phyloP scores from a whole-genome alignment of 2,888 invertebrate genomes.

The Scotopteryx bipunctaria region DNA sequence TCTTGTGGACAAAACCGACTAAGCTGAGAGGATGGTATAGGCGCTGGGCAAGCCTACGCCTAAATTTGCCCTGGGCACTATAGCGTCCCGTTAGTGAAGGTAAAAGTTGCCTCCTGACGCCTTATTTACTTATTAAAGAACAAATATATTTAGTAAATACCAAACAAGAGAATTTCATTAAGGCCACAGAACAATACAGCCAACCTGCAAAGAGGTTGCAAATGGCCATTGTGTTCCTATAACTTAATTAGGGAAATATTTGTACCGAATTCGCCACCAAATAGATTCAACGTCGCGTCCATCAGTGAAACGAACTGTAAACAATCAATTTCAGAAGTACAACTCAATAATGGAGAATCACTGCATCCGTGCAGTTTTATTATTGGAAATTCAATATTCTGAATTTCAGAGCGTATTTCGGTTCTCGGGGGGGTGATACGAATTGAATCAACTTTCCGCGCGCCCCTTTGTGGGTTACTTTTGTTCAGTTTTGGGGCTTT shows the following conservation, averaged over 20 bases:
- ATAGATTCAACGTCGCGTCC: constrained; percentile 40
- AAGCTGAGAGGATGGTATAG: too few relatives aligned
- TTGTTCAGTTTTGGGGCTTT: constrained; percentile 14
- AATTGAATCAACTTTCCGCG: constrained; percentile 65
- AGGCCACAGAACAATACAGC: too few relatives aligned
- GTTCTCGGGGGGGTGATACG: constrained; percentile 60
- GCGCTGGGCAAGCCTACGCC: too few relatives aligned
- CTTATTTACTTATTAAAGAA: too few relatives aligned
- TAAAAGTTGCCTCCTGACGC: too few relatives aligned
- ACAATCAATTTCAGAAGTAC: constrained; percentile 48
- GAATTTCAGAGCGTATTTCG: constrained; percentile 64
- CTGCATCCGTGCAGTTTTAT: constrained; percentile 76
- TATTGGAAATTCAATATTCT: constrained; percentile 62
- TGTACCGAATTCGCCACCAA: constrained; percentile 1
- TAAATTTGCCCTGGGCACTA: too few relatives aligned
- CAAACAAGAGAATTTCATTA: too few relatives aligned
- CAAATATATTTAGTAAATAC: too few relatives aligned
- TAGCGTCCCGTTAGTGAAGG: too few relatives aligned
- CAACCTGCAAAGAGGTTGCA: constrained; percentile 1
- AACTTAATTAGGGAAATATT: constrained; percentile 4
- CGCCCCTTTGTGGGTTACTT: constrained; percentile 23
- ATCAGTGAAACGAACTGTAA: constrained; percentile 33
- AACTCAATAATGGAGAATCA: constrained; percentile 75
- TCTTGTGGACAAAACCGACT: too few relatives aligned
- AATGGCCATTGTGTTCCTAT: constrained; percentile 1